Conservation (phyloP, 2,888 invertebrate genomes). For the Julus scandinavius region DNA sequence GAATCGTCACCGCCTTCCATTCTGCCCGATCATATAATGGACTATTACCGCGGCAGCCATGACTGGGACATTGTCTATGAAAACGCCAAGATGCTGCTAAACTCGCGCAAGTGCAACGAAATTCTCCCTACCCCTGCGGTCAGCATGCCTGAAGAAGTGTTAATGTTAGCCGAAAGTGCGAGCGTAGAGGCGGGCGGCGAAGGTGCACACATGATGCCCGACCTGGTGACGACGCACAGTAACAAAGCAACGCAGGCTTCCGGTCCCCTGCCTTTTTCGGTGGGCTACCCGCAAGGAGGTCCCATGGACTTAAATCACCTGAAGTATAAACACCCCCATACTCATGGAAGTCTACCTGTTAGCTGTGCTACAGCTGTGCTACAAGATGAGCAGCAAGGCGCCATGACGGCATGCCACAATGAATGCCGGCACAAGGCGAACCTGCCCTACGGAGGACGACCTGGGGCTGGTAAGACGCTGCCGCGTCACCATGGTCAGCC, state of each 20-base stretch:
- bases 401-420: background rate
- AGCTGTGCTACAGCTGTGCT: background rate
- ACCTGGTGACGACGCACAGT: background rate
- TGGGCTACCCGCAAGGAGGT: background rate
- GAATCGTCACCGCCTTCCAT: background rate
- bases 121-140: background rate
- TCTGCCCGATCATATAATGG: background rate
- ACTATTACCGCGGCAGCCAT: constrained; percentile 63
- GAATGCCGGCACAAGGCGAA: constrained; percentile 42
- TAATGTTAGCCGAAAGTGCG: background rate
- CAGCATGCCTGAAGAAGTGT: background rate
- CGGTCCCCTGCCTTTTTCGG: background rate
- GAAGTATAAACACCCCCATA: background rate
- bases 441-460: background rate
- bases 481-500: background rate
- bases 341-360: background rate
- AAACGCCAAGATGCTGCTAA: constrained; percentile 61
- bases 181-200: background rate
- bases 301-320: constrained; percentile 24
- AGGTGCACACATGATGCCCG: background rate
- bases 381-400: background rate
- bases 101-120: constrained; percentile 59
- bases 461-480: background rate
- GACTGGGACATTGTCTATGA: constrained; percentile 65
- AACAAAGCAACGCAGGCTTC: constrained; percentile 8